Evolutionary conservation across 2,113 vertebrate genomes (phyloP).

Genomic region (Philantomba maxwellii): DNA sequence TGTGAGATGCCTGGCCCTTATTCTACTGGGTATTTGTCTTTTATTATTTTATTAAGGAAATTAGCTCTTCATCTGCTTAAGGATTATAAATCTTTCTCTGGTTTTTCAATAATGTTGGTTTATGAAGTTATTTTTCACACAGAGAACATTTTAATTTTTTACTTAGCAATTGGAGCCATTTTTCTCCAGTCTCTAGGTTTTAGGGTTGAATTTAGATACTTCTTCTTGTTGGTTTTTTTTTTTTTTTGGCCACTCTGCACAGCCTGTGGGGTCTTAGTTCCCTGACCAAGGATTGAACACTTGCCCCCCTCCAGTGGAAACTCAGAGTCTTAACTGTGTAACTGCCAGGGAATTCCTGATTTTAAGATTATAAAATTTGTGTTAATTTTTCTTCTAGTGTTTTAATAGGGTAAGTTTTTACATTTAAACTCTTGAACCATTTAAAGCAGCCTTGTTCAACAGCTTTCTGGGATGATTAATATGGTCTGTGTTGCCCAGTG

Average conservation of each 20-base stretch:
- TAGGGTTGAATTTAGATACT: not conserved
- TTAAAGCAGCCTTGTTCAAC: not conserved
- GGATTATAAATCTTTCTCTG: not conserved
- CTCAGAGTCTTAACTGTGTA: not conserved
- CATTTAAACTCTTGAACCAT: not conserved
- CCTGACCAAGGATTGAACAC: not conserved
- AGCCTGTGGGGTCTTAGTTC: not conserved
- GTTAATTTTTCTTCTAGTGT: not conserved
- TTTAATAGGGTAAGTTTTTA: not conserved
- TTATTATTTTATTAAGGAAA: constrained; percentile 29
- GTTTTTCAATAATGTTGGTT: not conserved
- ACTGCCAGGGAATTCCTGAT: not conserved
- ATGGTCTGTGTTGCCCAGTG: not conserved
- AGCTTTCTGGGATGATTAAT: not conserved
- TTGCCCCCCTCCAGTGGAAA: not conserved
- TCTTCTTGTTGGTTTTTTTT: not conserved
- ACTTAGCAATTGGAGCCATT: not conserved
- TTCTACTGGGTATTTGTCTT: not conserved
- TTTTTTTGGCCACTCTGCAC: not conserved
- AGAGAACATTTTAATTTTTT: not conserved
- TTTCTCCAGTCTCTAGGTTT: not conserved
- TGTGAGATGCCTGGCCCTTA: not conserved
- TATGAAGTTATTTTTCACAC: not conserved
- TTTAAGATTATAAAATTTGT: not conserved
- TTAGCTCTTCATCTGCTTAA: not conserved